phyloP scores from a whole-genome alignment of 2,797 vertebrate species.

The Anguilla obscura region DNA sequence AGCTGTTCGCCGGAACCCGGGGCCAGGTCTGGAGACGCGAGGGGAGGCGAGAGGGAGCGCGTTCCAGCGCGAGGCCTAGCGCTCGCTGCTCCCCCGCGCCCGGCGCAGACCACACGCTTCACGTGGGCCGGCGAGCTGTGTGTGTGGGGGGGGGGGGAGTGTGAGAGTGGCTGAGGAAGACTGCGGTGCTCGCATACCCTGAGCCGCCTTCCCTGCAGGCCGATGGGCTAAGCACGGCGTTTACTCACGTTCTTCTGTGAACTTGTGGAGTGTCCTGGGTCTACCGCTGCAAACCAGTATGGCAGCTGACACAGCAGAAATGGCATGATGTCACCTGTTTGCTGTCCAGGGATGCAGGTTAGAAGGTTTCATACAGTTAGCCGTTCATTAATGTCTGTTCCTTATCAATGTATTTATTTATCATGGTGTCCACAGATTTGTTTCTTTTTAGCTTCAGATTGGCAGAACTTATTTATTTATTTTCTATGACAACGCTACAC shows the following conservation, averaged over 20 bases:
- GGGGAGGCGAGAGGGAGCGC: neutral
- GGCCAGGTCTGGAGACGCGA: conserved; percentile 34
- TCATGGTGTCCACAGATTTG: neutral
- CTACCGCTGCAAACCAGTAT: neutral
- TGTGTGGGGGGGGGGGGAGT: neutral
- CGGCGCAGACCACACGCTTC: neutral
- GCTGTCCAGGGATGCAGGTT: conserved; percentile 41
- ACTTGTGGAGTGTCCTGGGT: neutral
- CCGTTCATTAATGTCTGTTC: conserved; percentile 50
- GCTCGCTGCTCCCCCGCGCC: neutral
- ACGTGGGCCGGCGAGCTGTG: neutral
- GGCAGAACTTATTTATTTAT: neutral
- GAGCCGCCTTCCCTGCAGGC: neutral
- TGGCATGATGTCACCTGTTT: conserved; percentile 48
- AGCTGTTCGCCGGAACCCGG: conserved; percentile 84
- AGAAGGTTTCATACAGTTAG: conserved; percentile 52
- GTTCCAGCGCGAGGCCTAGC: neutral
- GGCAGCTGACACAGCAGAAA: neutral
- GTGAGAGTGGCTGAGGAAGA: neutral
- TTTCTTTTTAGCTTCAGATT: neutral
- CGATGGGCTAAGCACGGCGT: too few species aligned
- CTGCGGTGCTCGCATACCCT: too few species aligned
- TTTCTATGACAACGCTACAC: neutral
- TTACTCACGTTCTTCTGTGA: neutral
- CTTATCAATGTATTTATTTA: neutral